Base-by-base conservation (phyloP, 2,888 invertebrate genomes). In the Fabriciana adippe region DNA sequence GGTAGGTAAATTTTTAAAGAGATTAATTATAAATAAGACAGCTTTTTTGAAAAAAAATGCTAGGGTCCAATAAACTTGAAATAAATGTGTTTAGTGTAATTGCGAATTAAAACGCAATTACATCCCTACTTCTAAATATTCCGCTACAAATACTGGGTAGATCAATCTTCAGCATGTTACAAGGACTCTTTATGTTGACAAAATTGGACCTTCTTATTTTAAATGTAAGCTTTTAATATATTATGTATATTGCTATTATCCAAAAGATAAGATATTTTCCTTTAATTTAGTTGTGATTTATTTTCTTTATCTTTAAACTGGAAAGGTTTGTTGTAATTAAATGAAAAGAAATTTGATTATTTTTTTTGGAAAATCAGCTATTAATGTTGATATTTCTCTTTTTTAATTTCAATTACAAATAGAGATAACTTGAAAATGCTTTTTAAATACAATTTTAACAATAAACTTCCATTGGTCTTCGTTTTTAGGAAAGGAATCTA, bases 1-100 rank as follows among this genome's bases (percentile, higher is more conserved):
- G 90, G 85, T 92, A 92, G 92, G 86, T 83, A 90, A 89, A 81
- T 66, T 90, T 92, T 90, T 89, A 88, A 90, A 86, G 83, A 89
- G 84, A 86, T 88, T 86, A 89, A 87, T 89, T 91, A 90, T 89
- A 85, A 89, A 88, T 86, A 86, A 85, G 88, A 87, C 87, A 84
- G 89, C 90, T 91, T 90, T 26, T 90, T 90, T 89, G 85, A 88
- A 87, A 87, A 82, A 59, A 59, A 88, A 88, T 86, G 87, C 87
- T 90, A 90, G 89, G 92, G 92, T 91, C 92, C 92, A 92, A 89
- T 71, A 66, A 73, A 69, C 61, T 69, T 59, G 69, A 72, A 69
- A 71, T 69, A 71, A 70, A 68, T 64, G 61, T 60, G 57, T 53
- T 48, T 65, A 53, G 60, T 53, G 65, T 55, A 68, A 66, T 60